Percentiles rank a stretch among this genome's conserved stretches.
These are phyloP conservation scores for Drosophila saltans DNA, from an alignment of 1,140 invertebrate species.

Conservation along the genomic window DNA sequence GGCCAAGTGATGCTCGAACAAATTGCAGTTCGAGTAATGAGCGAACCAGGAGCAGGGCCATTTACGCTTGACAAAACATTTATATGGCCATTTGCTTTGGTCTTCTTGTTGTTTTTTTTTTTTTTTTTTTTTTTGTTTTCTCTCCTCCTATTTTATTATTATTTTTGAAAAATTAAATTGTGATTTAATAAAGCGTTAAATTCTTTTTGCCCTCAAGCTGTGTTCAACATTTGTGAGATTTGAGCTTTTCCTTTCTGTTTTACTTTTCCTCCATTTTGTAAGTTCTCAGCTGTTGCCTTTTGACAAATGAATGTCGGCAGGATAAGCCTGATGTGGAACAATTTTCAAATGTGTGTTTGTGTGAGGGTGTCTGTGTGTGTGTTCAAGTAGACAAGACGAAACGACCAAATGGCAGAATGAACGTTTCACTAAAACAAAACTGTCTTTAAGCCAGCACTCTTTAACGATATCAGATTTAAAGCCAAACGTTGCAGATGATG, in stretches of 20 bases:
- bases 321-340: constrained; percentile 62
- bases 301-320: constrained; percentile 72
- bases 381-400: constrained; percentile 17
- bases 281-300: constrained; percentile 62
- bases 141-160: not conserved
- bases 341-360: constrained; percentile 44
- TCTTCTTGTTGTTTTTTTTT: too few species aligned
- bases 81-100: constrained; percentile 8
- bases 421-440: not conserved
- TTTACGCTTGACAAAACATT: constrained; percentile 25
- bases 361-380: constrained; percentile 13
- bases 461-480: not conserved
- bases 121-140: not conserved
- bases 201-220: constrained; percentile 48
- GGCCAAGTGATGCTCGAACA: constrained; percentile 22
- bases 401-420: not conserved
- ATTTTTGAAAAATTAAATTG: constrained; percentile 56
- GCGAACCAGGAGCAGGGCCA: not conserved
- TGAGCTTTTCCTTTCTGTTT: constrained; percentile 25
- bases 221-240: constrained; percentile 12
- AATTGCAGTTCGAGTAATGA: constrained; percentile 31
- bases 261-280: constrained; percentile 17
- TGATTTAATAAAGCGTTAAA: constrained; percentile 74
- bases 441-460: not conserved
- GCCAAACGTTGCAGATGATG: not conserved